phyloP scores from a whole-genome alignment of 30 jellyfish, hydroid and myxozoan genomes.

The Aurelia aurita complex sp. Pacific region DNA sequence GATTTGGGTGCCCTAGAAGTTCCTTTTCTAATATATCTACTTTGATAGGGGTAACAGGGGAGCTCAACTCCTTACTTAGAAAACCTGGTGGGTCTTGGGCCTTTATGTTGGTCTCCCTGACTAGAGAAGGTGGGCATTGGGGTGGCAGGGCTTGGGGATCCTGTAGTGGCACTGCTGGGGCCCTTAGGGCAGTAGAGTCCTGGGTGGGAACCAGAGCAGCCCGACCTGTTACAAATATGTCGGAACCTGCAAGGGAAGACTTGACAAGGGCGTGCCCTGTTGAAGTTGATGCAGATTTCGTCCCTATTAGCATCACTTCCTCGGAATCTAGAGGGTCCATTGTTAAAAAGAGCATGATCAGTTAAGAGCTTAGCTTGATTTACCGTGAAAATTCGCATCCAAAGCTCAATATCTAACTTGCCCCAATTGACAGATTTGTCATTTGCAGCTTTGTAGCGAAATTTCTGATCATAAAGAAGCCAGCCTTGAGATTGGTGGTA shows the following conservation, averaged over 20 bases:
- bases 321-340: background rate
- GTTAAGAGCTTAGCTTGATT: background rate
- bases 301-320: background rate
- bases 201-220: background rate
- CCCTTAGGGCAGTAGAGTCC: background rate
- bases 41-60: background rate
- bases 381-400: background rate
- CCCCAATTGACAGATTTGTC: conserved; percentile 9
- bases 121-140: too few relatives aligned
- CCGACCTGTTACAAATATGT: background rate
- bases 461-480: conserved; percentile 16
- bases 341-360: background rate
- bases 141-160: too few relatives aligned
- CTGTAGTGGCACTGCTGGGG: too few relatives aligned
- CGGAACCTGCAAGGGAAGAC: background rate
- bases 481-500: conserved; percentile 14
- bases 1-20: conserved; percentile 2
- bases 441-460: conserved; percentile 21
- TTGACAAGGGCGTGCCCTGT: too few relatives aligned
- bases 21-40: background rate
- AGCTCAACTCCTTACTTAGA: too few relatives aligned
- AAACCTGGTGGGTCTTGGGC: too few relatives aligned
- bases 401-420: background rate
- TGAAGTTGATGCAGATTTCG: background rate
- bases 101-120: too few relatives aligned